These are phyloP conservation scores for Nothoprocta pentlandii DNA, from an alignment of 2,113 vertebrate species.

Conservation along the genomic window DNA sequence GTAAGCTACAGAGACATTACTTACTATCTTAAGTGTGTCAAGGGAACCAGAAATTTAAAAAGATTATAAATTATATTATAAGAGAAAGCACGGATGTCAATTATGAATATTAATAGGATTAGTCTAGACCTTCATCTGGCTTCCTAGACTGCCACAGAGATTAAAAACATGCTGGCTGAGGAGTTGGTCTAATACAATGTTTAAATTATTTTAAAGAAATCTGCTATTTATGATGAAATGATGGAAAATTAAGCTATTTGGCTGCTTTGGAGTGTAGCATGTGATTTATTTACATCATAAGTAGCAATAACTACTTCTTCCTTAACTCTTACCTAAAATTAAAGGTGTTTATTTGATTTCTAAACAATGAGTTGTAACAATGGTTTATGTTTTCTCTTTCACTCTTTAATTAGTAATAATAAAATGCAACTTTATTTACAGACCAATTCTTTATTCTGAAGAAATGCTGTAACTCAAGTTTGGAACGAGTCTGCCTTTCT, in stretches of 20 bases:
- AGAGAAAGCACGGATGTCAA: background rate
- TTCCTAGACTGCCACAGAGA: background rate
- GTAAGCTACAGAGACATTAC: background rate
- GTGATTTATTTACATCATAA: background rate
- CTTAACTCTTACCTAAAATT: background rate
- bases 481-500: background rate
- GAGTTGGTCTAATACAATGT: background rate
- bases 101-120: conserved; percentile 1
- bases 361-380: background rate
- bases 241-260: background rate
- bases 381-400: background rate
- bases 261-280: background rate
- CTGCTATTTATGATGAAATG: background rate
- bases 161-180: background rate
- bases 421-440: background rate
- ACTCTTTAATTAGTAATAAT: background rate
- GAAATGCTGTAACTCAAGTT: background rate
- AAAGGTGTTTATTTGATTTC: background rate
- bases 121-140: background rate
- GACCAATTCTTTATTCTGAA: background rate
- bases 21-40: background rate
- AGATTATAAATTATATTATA: background rate
- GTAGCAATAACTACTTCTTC: background rate
- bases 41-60: background rate
- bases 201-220: background rate